Conservation (phyloP, 2,113 vertebrate genomes). For the Calidris pugnax region DNA sequence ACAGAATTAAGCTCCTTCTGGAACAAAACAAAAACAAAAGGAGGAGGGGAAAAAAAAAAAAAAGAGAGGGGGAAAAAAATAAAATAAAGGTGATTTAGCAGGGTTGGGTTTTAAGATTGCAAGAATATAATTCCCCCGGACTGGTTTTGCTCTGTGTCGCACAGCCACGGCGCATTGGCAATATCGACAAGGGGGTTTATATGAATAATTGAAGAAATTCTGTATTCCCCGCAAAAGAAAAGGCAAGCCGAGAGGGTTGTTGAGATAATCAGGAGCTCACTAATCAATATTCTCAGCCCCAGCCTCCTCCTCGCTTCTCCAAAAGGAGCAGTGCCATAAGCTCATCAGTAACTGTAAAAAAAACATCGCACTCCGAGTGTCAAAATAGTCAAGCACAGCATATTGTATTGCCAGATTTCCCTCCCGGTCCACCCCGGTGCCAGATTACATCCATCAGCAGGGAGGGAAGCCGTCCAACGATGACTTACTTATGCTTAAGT, state of each 20-base stretch:
- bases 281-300: constrained; percentile 86
- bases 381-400: constrained; percentile 80
- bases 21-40: constrained; percentile 70
- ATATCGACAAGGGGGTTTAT: constrained; percentile 81
- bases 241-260: constrained; percentile 73
- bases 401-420: constrained; percentile 78
- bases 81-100: constrained; percentile 32
- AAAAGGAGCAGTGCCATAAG: constrained; percentile 81
- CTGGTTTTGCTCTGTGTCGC: constrained; percentile 66
- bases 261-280: constrained; percentile 86
- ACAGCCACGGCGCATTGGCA: constrained; percentile 70
- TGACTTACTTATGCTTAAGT: constrained; percentile 76
- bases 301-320: constrained; percentile 68
- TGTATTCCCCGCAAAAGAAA: constrained; percentile 80
- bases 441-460: constrained; percentile 81
- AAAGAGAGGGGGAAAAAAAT: background rate
- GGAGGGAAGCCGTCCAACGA: constrained; percentile 76
- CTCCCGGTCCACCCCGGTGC: constrained; percentile 62
- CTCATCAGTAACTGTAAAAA: constrained; percentile 81
- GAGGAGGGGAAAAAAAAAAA: background rate
- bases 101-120: background rate
- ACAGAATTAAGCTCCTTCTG: constrained; percentile 92
- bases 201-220: constrained; percentile 90
- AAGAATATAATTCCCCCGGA: constrained; percentile 66
- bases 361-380: constrained; percentile 78